Base-by-base conservation (phyloP, 2,888 invertebrate species). In the Ormyrus nitidulus region DNA sequence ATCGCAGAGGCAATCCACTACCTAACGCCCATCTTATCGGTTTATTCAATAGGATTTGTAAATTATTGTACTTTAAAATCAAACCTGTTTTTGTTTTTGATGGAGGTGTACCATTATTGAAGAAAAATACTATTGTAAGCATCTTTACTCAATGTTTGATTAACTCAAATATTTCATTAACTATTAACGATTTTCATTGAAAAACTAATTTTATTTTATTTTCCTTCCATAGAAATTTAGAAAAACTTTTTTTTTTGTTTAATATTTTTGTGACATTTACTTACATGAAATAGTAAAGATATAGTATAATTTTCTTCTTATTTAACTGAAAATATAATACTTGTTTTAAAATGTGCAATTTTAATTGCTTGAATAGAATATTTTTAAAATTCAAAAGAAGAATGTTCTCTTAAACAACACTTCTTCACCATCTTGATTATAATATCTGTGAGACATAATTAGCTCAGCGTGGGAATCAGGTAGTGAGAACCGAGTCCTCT, bases 71-170 rank as follows among this genome's bases (percentile, higher is more conserved):
- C 91, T 99, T 97, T 90, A 95, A 96, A 88, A 97, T 99, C 83
- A 97, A 97, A 86, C 99, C 99, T 1, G 94, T 99, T 2, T 99
- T 99, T 92, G 97, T 99, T 8, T 99, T 99, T 92, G 99, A 99
- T 93, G 99, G 99, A 46, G 96, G 95, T 61, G 96, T 97, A 69
- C 99, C 99, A 13, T 93, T 93, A 77, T 93, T 99, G 58, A 99
- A 99, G 91, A 95, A 93, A 86, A 96, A 97, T 91, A 98, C 98
- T 9, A 95, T 98, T 91, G 98, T 97, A 92, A 94, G 93, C 34
- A 34, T 4, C 4, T 34, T 34, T 34, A 34, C 3, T 7, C 5
- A 6, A 8, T 49, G 4, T 34, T 34, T 34, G 34, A 34, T 34
- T 34, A 34, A 34, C 4, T 34, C 19, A 19, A 19, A 19, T 19